Evolutionary conservation across 2,113 vertebrate species (phyloP), one percentile per base, ranked within the genome.

Genomic region (Oceanites oceanicus): DNA sequence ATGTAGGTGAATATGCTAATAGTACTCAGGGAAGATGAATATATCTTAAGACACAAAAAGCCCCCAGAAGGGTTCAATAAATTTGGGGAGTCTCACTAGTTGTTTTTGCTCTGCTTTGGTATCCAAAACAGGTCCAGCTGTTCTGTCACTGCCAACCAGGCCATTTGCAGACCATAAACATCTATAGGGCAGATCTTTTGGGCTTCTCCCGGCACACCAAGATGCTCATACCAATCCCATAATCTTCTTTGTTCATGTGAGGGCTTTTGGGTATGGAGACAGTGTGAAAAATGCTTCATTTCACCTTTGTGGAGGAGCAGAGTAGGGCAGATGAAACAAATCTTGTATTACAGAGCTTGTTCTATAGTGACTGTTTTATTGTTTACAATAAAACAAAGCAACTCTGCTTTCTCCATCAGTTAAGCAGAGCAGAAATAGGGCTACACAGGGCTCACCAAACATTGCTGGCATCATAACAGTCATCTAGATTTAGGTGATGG

Each of bases 1-100:
- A 87, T 73, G 42, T 72, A 66, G 77, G 71, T 83, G 88, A 94
- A 95, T 96, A 95, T 93, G 95, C 90, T 96, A 97, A 96, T 92
- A 88, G 85, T 47, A 27, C 59, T 72, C 82, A 50, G 68, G 71
- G 58, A 91, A 88, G 61, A 92, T 55, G 76, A 96, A 75, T 78
- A 30, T 34, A 92, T 78, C 83, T 83, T 83, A 55, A 89, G 38
- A 86, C 19, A 74, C 36, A 89, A 67, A 95, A 94, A 78, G 15
- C 20, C n/a, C 20, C 10, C 47, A 61, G 26, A 90, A 76, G 17
- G 15, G 26, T 76, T 94, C 45, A 25, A 1, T 50, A 87, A n/a
- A 91, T 72, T 0, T 58, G 17, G n/a, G 21, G 59, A 62, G 40
- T 86, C 55, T 62, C 50, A 68, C 20, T 22, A 11, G 10, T 32